Evolutionary conservation across 2,797 vertebrate species (phyloP), one percentile per base, ranked within the genome.

Genomic region (Liparis tanakae): DNA sequence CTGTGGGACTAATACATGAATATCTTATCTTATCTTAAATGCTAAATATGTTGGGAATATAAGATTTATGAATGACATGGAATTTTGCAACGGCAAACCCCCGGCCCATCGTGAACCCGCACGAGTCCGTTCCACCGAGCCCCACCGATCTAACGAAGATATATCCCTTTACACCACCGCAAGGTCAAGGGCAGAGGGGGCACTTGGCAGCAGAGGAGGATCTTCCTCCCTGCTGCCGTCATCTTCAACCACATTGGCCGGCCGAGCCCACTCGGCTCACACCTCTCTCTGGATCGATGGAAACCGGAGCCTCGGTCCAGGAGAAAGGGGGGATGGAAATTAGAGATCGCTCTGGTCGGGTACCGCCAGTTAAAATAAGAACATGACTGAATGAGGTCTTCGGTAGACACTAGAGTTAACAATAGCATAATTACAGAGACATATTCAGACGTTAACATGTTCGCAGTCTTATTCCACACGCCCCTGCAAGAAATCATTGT

Each of bases 151-250:
- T 71, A 65, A 76, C 6, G 0, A 69, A 84, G 76, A 84, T 66
- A 75, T 67, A 78, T 74, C 70, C 79, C 65, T 59, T 57, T 53
- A 48, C 62, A 80, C 53, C 44, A 7, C 58, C 37, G 79, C 87
- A 83, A 86, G 78, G 83, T 91, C 88, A 90, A 90, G 87, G 85
- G 70, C 78, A 79, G 44, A 63, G 33, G 18, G 69, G 57, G 50
- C 36, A 61, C 61, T 74, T 75, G 64, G 72, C 81, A 78, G 78
- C 67, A 75, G 74, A 73, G 30, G 44, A 67, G 48, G 53, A 74
- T 69, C 62, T 72, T 70, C 64, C 64, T 54, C 66, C 64, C 50
- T 78, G 56, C 78, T 66, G 69, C 72, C 74, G 55, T 53, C 64
- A 72, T 62, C 61, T 48, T 70, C 82, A 72, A 18, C 70, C 64